phyloP scores from a whole-genome alignment of 2,888 invertebrate genomes.

The Frankliniella fusca region DNA sequence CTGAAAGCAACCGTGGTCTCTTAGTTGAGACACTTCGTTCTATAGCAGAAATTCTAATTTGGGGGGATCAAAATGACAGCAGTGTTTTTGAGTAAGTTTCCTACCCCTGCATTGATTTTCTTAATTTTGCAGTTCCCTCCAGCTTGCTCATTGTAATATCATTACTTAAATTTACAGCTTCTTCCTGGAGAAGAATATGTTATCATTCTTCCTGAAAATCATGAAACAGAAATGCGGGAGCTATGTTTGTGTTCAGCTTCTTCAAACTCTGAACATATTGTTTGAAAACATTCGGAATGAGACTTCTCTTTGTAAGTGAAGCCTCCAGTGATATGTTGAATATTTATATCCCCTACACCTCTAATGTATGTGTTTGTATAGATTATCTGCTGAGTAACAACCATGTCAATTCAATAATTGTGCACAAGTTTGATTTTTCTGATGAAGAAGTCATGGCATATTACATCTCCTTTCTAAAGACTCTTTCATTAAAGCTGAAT shows the following conservation, averaged over 20 bases:
- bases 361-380: conserved; percentile 46
- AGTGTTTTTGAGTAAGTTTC: conserved; percentile 95
- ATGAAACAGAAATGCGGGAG: conserved; percentile 97
- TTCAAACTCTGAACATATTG: conserved; percentile 96
- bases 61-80: conserved; percentile 99
- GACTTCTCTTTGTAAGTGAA: conserved; percentile 93
- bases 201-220: conserved; percentile 93
- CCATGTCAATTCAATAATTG: conserved; percentile 98
- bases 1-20: conserved; percentile 88
- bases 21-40: conserved; percentile 94
- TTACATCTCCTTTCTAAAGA: conserved; percentile 98
- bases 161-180: conserved; percentile 64
- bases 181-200: conserved; percentile 98
- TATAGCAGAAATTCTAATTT: conserved; percentile 98
- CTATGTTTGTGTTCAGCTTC: conserved; percentile 93
- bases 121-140: conserved; percentile 17
- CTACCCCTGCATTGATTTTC: neutral
- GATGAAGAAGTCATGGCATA: conserved; percentile 99
- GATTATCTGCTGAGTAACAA: conserved; percentile 99
- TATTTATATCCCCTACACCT: no score
- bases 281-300: conserved; percentile 99
- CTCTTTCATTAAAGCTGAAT: conserved; percentile 94
- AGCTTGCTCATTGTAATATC: neutral
- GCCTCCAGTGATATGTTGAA: no score
- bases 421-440: conserved; percentile 98